Percentiles rank a stretch among this genome's conserved stretches.
These are phyloP conservation scores for Coregonus ussuriensis DNA, from an alignment of 2,797 vertebrate genomes.

Conservation along the genomic window DNA sequence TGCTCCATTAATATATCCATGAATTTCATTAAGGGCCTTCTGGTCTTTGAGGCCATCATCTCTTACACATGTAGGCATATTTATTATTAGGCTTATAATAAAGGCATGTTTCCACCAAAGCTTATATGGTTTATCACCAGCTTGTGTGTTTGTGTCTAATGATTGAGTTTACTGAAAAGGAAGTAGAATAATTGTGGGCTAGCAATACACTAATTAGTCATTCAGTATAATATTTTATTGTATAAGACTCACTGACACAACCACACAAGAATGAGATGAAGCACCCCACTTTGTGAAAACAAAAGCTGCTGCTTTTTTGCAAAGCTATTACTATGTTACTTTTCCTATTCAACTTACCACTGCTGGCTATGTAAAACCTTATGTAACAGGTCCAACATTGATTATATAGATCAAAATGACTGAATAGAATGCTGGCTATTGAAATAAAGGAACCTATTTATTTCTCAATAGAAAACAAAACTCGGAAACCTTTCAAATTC, in stretches of 20 bases:
- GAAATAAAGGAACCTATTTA: not conserved
- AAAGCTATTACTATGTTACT: conserved; percentile 51
- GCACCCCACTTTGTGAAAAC: conserved; percentile 55
- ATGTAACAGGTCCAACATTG: not conserved
- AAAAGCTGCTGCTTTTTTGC: conserved; percentile 32
- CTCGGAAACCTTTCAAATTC: not conserved
- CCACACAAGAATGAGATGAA: conserved; percentile 52
- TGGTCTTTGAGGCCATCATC: not conserved
- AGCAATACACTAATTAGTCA: too few relatives aligned
- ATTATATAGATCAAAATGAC: not conserved
- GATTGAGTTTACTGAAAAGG: not conserved
- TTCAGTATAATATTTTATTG: not conserved
- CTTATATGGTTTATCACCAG: conserved; percentile 41
- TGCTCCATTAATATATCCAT: not conserved
- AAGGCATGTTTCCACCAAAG: conserved; percentile 56
- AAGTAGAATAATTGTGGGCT: not conserved
- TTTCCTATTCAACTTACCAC: conserved; percentile 64
- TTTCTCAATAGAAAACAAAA: conserved; percentile 7
- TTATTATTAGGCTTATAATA: conserved; percentile 11
- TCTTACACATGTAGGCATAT: not conserved
- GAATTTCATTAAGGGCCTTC: not conserved
- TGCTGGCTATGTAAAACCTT: not conserved
- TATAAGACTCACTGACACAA: not conserved
- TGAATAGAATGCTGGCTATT: not conserved
- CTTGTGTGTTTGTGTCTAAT: conserved; percentile 32